phyloP scores from a whole-genome alignment of 2,113 vertebrate genomes.

The Siniperca knerii region DNA sequence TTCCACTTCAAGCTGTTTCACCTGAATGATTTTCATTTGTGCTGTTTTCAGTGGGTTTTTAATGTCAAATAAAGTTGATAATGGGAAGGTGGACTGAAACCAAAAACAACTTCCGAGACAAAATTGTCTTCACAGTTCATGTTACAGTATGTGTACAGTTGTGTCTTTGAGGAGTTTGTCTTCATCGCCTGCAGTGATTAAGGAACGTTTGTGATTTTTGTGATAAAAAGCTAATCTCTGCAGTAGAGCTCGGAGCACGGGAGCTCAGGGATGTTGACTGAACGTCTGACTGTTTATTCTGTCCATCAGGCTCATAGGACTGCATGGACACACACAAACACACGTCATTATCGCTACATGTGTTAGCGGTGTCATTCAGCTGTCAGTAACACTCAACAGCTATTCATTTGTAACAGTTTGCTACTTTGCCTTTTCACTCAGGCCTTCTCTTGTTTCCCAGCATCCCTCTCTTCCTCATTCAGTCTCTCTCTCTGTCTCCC shows the following conservation, averaged over 20 bases:
- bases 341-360: not conserved
- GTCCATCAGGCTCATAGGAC: conserved; percentile 12
- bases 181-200: conserved; percentile 6
- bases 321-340: not conserved
- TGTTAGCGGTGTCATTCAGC: conserved; percentile 27
- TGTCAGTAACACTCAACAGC: conserved; percentile 27
- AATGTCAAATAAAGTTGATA: conserved; percentile 39
- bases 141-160: not conserved
- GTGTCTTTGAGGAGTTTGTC: not conserved
- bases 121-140: not conserved
- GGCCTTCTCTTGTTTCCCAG: conserved; percentile 37
- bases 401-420: conserved; percentile 35
- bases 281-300: conserved; percentile 32
- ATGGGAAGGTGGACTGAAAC: not conserved
- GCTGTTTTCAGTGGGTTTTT: conserved; percentile 23
- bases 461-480: conserved; percentile 40
- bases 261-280: conserved; percentile 38
- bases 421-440: conserved; percentile 18
- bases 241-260: conserved; percentile 21
- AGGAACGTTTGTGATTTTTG: conserved; percentile 19
- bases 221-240: conserved; percentile 14
- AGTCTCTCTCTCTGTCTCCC: not conserved
- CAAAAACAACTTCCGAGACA: conserved; percentile 2
- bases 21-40: conserved; percentile 31
- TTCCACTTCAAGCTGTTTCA: conserved; percentile 20